Evolutionary conservation across 2,113 vertebrate species (phyloP), one percentile per base, ranked within the genome.

Genomic region (Anoura caudifer): DNA sequence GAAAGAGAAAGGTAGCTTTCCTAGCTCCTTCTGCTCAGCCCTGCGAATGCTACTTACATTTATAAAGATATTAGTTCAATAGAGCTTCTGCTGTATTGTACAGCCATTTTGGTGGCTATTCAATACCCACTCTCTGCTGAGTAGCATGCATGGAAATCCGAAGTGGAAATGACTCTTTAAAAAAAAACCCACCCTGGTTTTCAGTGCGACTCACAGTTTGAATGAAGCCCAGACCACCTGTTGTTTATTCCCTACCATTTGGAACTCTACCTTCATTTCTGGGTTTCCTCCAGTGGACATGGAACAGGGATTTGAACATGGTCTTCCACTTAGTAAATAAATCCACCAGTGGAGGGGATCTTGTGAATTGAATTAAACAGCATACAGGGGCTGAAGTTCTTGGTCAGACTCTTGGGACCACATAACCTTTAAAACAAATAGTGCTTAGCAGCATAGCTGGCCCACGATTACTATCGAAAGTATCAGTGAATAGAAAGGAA

Each of bases 201-300:
- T 94, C 38, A 17, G 67, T 36, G 36, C 95, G 91, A 94, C 75
- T 96, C 85, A 94, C 67, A 96, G 77, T 92, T 96, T 79, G 85
- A 96, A 87, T 28, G 56, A 73, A 52, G n/a, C 61, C 91, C 89
- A 91, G 86, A 91, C 77, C 92, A 91, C 95, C 96, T 97, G 94
- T 82, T 97, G 93, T 95, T 98, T 96, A 86, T 87, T 93, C 59
- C n/a, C 67, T 94, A 45, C 86, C 87, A n/a, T 89, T 90, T 76
- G 93, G 91, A 95, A 83, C 67, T 52, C 86, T 91, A 88, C 89
- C 93, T 97, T 97, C 69, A 17, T 76, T 95, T 94, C 86, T 94
- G 52, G 59, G 73, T 93, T 96, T 95, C 95, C 82, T 88, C 93
- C 86, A 93, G 82, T 79, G 28, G 43, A 82, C 61, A 4, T 24